A percentile compares a stretch with the other conserved stretches of the same genome.
These are phyloP conservation scores for Eubasilissa splendida DNA, from an alignment of 2,888 invertebrate genomes.

Conservation along the genomic window DNA sequence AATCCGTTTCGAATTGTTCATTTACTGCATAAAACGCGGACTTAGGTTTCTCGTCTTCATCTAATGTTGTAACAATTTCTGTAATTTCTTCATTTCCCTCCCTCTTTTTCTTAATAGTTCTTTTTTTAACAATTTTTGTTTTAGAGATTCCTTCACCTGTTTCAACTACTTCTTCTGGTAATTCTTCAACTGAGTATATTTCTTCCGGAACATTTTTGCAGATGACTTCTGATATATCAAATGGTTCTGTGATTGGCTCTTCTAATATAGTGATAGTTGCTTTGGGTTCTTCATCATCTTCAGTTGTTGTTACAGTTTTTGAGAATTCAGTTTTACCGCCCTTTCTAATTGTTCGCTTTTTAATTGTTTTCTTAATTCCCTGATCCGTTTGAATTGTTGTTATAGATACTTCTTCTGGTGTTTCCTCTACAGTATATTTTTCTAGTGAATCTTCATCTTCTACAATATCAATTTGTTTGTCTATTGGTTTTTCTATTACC, in stretches of 20 bases:
- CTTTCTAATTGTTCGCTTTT: conserved; percentile 60
- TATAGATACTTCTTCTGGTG: conserved; percentile 60
- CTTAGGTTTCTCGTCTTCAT: conserved; percentile 62
- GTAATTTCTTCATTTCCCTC: conserved; percentile 68
- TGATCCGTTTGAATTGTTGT: conserved; percentile 61
- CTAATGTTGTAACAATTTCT: conserved; percentile 66
- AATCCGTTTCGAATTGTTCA: neutral
- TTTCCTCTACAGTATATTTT: conserved; percentile 46
- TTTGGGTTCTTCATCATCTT: conserved; percentile 10
- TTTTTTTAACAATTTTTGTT: conserved; percentile 52
- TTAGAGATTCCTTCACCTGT: conserved; percentile 57
- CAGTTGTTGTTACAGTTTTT: neutral
- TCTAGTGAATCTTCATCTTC: too few relatives aligned
- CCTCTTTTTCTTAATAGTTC: conserved; percentile 61
- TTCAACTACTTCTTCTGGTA: conserved; percentile 58
- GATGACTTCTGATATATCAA: conserved; percentile 56
- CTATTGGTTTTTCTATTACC: conserved; percentile 41
- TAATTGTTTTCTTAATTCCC: conserved; percentile 61
- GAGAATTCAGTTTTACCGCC: conserved; percentile 34
- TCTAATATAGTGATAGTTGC: neutral
- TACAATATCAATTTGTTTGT: conserved; percentile 50
- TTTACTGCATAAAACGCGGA: neutral
- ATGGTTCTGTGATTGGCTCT: conserved; percentile 55
- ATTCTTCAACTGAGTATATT: conserved; percentile 52
- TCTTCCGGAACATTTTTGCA: conserved; percentile 61